phyloP scores from a whole-genome alignment of 2,888 invertebrate genomes.

The Arrhopalites spinosus region DNA sequence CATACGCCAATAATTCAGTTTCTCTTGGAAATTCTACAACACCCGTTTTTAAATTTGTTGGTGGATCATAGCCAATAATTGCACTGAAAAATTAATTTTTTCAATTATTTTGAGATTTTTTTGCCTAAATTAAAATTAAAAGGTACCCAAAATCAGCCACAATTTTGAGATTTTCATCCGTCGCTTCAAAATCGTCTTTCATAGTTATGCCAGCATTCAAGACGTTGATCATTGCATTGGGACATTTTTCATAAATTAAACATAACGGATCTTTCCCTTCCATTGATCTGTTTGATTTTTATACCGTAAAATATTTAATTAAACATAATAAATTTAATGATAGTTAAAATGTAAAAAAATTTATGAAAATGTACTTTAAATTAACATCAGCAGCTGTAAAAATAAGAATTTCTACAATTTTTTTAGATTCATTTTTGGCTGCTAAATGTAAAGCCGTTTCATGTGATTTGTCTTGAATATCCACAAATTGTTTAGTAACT shows the following conservation, averaged over 20 bases:
- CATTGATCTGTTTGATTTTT: background rate
- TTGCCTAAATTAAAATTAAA: background rate
- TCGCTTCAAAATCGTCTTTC: constrained; percentile 20
- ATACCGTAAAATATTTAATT: background rate
- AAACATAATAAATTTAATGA: background rate
- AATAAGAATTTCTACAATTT: constrained; percentile 23
- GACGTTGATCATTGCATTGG: constrained; percentile 20
- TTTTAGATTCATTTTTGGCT: constrained; percentile 25
- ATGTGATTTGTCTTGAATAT: constrained; percentile 7
- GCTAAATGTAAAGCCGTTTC: constrained; percentile 32
- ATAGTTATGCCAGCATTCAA: constrained; percentile 9
- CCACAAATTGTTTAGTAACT: constrained; percentile 1
- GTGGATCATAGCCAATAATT: constrained; percentile 11
- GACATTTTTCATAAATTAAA: constrained; percentile 13
- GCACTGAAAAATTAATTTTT: constrained; percentile 5
- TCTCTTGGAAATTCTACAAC: constrained; percentile 7
- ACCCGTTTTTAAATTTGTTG: background rate
- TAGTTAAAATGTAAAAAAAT: background rate
- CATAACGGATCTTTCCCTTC: constrained; percentile 21
- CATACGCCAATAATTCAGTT: constrained; percentile 29
- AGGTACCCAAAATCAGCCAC: constrained; percentile 27
- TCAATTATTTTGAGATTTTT: background rate
- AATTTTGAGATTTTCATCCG: constrained; percentile 34
- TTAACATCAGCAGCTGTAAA: constrained; percentile 29
- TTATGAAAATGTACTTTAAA: constrained; percentile 14